phyloP scores from a whole-genome alignment of 2,888 invertebrate species.

The Drosophila monieri region DNA sequence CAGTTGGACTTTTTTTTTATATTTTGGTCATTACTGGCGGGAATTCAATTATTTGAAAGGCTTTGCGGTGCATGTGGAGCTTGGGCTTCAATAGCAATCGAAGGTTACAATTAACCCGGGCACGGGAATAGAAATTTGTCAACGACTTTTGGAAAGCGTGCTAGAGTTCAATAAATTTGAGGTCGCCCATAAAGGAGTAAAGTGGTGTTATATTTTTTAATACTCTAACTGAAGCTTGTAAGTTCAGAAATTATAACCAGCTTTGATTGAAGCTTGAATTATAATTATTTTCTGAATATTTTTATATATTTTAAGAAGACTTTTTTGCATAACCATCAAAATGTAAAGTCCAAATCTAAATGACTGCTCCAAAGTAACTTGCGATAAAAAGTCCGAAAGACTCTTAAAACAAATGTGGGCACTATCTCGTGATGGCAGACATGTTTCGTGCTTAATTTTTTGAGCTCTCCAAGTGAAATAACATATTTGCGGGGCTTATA shows the following conservation, averaged over 20 bases:
- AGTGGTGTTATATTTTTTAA: conserved; percentile 1
- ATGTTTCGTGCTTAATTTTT: conserved; percentile 20
- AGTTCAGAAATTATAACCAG: too few relatives aligned
- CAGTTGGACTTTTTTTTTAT: conserved; percentile 5
- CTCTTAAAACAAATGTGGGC: neutral
- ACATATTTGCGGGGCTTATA: conserved; percentile 22
- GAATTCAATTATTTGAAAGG: conserved; percentile 57
- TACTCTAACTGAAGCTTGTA: conserved; percentile 9
- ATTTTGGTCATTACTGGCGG: neutral
- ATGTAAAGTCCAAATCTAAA: neutral
- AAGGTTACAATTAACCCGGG: conserved; percentile 58
- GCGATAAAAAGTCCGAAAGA: conserved; percentile 2
- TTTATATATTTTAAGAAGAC: too few relatives aligned
- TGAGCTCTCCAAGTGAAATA: conserved; percentile 5
- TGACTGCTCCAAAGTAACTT: neutral
- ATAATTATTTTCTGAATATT: too few relatives aligned
- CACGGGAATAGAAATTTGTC: conserved; percentile 38
- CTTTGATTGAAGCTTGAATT: too few relatives aligned
- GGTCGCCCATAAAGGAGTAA: neutral
- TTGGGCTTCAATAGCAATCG: conserved; percentile 50
- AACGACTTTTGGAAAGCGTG: conserved; percentile 65
- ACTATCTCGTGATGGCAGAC: conserved; percentile 23
- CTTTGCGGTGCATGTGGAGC: conserved; percentile 29
- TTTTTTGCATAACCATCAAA: neutral
- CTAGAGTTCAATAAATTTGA: conserved; percentile 49